These are phyloP conservation scores for Oryzias curvinotus DNA, from an alignment of 2,113 vertebrate genomes.

Conservation along the genomic window DNA sequence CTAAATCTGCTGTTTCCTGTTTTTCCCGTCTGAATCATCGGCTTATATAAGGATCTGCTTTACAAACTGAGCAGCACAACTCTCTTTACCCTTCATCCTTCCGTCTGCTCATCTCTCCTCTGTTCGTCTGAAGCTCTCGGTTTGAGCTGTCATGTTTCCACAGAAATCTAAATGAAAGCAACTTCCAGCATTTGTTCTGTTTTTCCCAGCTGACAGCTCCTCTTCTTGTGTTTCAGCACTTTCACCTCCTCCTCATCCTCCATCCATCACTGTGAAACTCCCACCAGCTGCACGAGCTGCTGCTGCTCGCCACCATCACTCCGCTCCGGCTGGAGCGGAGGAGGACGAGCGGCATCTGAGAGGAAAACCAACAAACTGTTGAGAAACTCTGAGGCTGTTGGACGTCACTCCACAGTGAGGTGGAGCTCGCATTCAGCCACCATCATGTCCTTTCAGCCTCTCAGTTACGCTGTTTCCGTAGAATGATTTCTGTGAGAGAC, in stretches of 20 bases:
- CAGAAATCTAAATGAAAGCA: background rate
- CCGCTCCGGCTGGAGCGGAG: constrained; percentile 38
- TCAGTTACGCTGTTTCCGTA: too few species aligned
- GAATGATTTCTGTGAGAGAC: too few species aligned
- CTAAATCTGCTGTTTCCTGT: constrained; percentile 9
- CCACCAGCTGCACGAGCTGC: constrained; percentile 26
- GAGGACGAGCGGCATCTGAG: constrained; percentile 28
- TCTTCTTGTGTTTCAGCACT: background rate
- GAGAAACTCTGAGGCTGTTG: background rate
- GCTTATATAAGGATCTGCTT: constrained; percentile 8
- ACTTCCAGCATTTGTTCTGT: background rate
- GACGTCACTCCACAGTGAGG: too few species aligned
- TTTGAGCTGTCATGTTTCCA: background rate
- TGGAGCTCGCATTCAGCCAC: too few species aligned
- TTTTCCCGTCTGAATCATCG: constrained; percentile 18
- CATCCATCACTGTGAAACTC: constrained; percentile 28
- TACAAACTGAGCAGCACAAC: background rate
- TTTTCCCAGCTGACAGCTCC: too few species aligned
- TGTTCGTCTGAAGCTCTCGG: background rate
- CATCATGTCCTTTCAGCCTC: too few species aligned
- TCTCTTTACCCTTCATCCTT: background rate
- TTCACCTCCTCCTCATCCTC: constrained; percentile 8
- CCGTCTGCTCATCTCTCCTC: background rate
- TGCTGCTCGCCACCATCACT: constrained; percentile 26
- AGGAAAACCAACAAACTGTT: constrained; percentile 19